phyloP scores from a whole-genome alignment of 2,113 vertebrate genomes.

The Halcyon senegalensis region DNA sequence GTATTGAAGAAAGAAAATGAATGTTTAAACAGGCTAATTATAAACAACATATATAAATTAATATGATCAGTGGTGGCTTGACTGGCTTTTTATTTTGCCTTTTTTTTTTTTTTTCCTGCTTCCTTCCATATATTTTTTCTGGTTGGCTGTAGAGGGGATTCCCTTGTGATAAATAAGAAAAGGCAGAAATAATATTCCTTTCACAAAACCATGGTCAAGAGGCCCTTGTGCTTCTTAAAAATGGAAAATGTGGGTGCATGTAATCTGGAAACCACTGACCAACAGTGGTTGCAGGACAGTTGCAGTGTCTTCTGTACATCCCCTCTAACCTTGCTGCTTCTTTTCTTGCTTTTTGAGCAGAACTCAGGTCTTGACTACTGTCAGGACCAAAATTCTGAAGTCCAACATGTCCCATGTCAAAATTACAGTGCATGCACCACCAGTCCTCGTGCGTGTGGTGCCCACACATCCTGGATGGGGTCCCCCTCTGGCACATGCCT shows the following conservation, averaged over 20 bases:
- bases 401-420: background rate
- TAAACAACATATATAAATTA: background rate
- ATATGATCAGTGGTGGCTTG: background rate
- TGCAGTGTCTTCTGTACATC: background rate
- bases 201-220: background rate
- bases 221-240: background rate
- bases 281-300: background rate
- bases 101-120: background rate
- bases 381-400: background rate
- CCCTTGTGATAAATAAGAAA: background rate
- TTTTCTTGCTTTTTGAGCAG: background rate
- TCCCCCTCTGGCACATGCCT: accelerated
- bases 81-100: background rate
- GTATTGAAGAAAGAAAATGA: background rate
- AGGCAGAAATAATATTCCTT: background rate
- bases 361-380: background rate
- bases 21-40: background rate
- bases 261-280: background rate
- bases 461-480: background rate
- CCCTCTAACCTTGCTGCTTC: background rate
- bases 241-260: background rate
- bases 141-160: background rate
- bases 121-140: background rate
- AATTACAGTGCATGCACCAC: accelerated
- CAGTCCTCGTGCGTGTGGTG: background rate